Conservation (phyloP, 2,888 invertebrate species). For the Subacronicta megacephala region DNA sequence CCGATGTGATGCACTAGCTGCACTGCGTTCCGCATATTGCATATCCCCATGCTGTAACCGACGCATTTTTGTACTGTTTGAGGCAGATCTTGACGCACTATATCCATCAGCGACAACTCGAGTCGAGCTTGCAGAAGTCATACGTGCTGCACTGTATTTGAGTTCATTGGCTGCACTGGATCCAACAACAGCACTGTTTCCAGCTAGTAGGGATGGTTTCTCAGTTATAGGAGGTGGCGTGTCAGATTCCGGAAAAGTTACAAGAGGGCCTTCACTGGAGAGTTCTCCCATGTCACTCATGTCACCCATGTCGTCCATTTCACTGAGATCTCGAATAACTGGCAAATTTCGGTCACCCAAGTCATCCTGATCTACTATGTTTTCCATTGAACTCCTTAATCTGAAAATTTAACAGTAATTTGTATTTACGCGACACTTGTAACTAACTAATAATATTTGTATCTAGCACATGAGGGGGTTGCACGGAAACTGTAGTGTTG, state of each 20-base stretch:
- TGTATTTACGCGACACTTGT: slow-evolving; percentile 11
- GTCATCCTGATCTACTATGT: slow-evolving; percentile 92
- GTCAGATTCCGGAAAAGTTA: slow-evolving; percentile 95
- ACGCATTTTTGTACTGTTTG: slow-evolving; percentile 84
- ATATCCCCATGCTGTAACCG: slow-evolving; percentile 94
- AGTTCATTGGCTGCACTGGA: slow-evolving; percentile 91
- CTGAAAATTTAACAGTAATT: slow-evolving; percentile 72
- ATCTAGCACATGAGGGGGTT: slow-evolving; percentile 53
- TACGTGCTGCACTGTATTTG: slow-evolving; percentile 95
- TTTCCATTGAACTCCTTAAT: slow-evolving; percentile 93
- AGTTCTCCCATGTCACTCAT: slow-evolving; percentile 86
- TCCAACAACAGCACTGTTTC: slow-evolving; percentile 79
- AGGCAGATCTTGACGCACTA: slow-evolving; percentile 91
- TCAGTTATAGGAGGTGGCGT: slow-evolving; percentile 91
- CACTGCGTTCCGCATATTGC: slow-evolving; percentile 94
- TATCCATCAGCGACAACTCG: slow-evolving; percentile 95
- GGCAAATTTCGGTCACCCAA: slow-evolving; percentile 81
- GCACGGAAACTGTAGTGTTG: slow-evolving; percentile 75
- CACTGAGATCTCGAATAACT: slow-evolving; percentile 85
- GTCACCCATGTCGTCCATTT: slow-evolving; percentile 85
- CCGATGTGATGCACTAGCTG: slow-evolving; percentile 94
- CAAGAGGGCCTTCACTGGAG: slow-evolving; percentile 91
- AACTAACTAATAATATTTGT: slow-evolving; percentile 9
- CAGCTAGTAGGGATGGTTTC: slow-evolving; percentile 82
- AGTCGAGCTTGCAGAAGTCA: slow-evolving; percentile 92